Percentiles rank a stretch among this genome's conserved stretches.
phyloP scores from a whole-genome alignment of 2,113 vertebrate genomes.

The Scolopax mira region DNA sequence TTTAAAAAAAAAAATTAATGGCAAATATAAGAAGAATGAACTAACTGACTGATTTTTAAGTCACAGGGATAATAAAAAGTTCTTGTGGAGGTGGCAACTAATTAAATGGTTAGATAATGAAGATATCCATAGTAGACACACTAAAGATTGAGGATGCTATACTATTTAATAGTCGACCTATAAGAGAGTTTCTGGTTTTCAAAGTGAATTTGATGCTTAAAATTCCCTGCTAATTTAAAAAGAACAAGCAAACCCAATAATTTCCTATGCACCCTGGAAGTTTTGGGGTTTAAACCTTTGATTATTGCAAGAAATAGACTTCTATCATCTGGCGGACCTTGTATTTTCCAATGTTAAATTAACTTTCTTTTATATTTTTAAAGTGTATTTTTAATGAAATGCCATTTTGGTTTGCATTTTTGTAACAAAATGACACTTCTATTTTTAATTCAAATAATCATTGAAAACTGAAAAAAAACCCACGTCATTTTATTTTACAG shows the following conservation, averaged over 20 bases:
- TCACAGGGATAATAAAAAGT: background rate
- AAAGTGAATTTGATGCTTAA: background rate
- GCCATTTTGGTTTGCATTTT: background rate
- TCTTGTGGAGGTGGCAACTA: background rate
- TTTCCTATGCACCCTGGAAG: background rate
- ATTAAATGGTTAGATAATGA: background rate
- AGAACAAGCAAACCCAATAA: background rate
- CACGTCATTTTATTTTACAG: background rate
- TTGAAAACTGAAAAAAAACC: background rate
- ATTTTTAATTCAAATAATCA: background rate
- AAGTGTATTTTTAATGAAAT: background rate
- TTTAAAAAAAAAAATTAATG: background rate
- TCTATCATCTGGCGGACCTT: background rate
- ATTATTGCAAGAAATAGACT: background rate
- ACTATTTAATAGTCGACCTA: background rate
- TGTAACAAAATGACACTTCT: background rate
- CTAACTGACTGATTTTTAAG: background rate
- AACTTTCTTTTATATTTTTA: background rate
- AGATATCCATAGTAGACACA: background rate
- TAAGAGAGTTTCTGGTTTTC: background rate
- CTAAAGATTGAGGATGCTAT: background rate
- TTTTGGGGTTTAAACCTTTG: background rate
- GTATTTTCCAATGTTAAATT: background rate
- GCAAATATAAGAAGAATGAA: background rate
- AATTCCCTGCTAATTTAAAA: background rate